phyloP scores from a whole-genome alignment of 2,113 vertebrate species.

The Ictalurus punctatus region DNA sequence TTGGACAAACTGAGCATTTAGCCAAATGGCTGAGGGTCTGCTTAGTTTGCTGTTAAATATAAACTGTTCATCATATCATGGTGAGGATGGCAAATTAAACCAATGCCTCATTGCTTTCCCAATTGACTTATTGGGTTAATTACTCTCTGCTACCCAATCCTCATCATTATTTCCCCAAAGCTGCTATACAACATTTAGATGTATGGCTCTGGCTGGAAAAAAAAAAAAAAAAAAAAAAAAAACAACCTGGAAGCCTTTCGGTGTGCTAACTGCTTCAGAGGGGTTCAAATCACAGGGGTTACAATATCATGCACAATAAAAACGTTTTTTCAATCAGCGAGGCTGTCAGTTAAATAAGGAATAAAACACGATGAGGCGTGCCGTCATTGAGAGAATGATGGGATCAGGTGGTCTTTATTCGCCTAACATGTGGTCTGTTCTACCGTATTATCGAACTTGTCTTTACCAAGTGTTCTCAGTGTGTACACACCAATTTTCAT shows the following conservation, averaged over 20 bases:
- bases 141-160: slow-evolving; percentile 22
- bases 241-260: not conserved
- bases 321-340: not conserved
- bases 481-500: too few relatives aligned
- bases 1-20: slow-evolving; percentile 19
- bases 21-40: slow-evolving; percentile 25
- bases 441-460: not conserved
- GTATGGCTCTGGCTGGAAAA: not conserved
- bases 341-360: not conserved
- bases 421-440: not conserved
- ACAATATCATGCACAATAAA: not conserved
- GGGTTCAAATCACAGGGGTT: not conserved
- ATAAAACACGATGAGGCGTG: not conserved
- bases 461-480: not conserved
- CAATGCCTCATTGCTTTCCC: slow-evolving; percentile 21
- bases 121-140: slow-evolving; percentile 29
- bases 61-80: slow-evolving; percentile 33
- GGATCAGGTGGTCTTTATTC: not conserved
- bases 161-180: slow-evolving; percentile 26
- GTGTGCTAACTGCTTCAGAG: not conserved
- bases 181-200: not conserved
- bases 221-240: too few relatives aligned
- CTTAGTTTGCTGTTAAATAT: slow-evolving; percentile 31
- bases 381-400: not conserved
- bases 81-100: slow-evolving; percentile 16